These are phyloP conservation scores for Tokudaia tokunoshimensis DNA, from an alignment of 2,797 vertebrate genomes.

Conservation along the genomic window DNA sequence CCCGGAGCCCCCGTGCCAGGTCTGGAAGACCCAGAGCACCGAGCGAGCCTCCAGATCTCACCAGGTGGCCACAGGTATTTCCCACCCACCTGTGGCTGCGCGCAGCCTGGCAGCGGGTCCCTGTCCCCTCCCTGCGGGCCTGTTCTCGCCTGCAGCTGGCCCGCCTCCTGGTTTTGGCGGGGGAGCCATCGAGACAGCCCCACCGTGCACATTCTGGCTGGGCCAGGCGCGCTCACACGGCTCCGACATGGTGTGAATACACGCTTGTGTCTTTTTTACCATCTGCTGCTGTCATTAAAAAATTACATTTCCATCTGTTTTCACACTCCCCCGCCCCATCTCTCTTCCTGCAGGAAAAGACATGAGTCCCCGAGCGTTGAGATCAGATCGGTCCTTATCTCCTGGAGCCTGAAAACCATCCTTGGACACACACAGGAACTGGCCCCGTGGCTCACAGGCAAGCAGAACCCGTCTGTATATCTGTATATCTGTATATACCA, in stretches of 20 bases:
- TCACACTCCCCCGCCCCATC: conserved; percentile 77
- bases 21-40: background rate
- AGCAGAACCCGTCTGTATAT: background rate
- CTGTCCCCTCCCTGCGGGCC: background rate
- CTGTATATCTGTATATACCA: background rate
- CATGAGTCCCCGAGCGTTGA: conserved; percentile 40
- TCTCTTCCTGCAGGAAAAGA: conserved; percentile 69
- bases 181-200: conserved; percentile 38
- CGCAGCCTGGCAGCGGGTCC: background rate
- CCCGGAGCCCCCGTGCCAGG: background rate
- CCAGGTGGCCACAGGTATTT: conserved; percentile 23
- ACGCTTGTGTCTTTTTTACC: conserved; percentile 88
- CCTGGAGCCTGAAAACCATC: background rate
- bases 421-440: background rate
- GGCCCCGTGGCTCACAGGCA: accelerated
- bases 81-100: conserved; percentile 66
- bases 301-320: conserved; percentile 90
- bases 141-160: conserved; percentile 15
- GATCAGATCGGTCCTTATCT: conserved; percentile 12
- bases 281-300: conserved; percentile 91
- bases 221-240: conserved; percentile 67
- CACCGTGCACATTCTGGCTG: background rate
- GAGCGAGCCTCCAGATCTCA: background rate
- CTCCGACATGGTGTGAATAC: conserved; percentile 84
- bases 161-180: conserved; percentile 31